These are phyloP conservation scores for Eurosta solidaginis DNA, from an alignment of 1,140 invertebrate species.

Conservation along the genomic window DNA sequence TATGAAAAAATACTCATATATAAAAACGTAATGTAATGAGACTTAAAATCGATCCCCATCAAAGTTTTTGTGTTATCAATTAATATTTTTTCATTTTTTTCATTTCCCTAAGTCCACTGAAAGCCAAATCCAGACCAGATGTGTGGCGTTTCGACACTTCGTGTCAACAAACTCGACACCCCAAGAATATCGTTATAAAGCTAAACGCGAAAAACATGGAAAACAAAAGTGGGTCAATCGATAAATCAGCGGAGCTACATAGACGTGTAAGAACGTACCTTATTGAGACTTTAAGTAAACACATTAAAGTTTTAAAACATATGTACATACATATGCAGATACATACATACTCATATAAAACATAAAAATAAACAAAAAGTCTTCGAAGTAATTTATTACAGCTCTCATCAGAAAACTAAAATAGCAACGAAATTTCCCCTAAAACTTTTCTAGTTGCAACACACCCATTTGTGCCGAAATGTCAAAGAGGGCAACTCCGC, in stretches of 20 bases:
- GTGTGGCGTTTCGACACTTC: too few species aligned
- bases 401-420: background rate
- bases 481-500: background rate
- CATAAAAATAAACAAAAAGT: background rate
- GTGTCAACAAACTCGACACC: background rate
- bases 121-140: too few species aligned
- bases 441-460: background rate
- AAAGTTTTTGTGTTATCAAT: too few species aligned
- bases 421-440: background rate
- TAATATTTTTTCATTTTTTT: too few species aligned
- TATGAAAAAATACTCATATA: too few species aligned
- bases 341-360: background rate
- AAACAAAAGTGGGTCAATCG: background rate
- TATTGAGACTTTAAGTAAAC: background rate
- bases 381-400: background rate
- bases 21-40: too few species aligned
- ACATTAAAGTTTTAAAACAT: background rate
- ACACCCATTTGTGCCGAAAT: slow-evolving; percentile 2
- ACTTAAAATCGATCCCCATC: too few species aligned
- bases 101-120: too few species aligned
- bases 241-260: background rate
- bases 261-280: background rate
- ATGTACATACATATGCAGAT: background rate
- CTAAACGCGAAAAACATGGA: background rate
- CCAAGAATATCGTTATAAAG: background rate